phyloP scores from a whole-genome alignment of 1,140 invertebrate species.

The Drosophila eugracilis region DNA sequence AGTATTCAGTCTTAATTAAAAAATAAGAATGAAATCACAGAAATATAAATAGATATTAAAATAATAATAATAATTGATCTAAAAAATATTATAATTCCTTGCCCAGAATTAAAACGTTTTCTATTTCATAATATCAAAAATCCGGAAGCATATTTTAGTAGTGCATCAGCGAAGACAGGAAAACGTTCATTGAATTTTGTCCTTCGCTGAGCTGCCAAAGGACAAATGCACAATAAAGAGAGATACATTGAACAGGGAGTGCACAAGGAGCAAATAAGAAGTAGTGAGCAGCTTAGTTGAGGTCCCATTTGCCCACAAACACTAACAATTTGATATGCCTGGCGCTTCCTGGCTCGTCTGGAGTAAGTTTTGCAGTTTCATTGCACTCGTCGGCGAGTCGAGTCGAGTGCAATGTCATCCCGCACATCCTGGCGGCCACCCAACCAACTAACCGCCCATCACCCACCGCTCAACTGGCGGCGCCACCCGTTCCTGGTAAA shows the following conservation, averaged over 20 bases:
- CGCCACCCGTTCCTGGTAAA: constrained; percentile 3
- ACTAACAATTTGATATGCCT: constrained; percentile 45
- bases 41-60: too few species aligned
- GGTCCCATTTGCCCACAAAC: constrained; percentile 23
- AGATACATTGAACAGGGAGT: constrained; percentile 21
- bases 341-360: constrained; percentile 58
- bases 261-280: constrained; percentile 1
- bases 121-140: not conserved
- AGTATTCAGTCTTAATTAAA: too few species aligned
- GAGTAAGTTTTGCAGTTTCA: constrained; percentile 65
- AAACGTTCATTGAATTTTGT: constrained; percentile 74
- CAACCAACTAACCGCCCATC: not conserved
- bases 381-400: constrained; percentile 34
- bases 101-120: too few species aligned
- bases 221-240: constrained; percentile 81
- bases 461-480: not conserved
- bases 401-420: constrained; percentile 49
- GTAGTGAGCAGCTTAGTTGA: not conserved
- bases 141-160: constrained; percentile 14
- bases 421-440: constrained; percentile 18
- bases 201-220: constrained; percentile 69
- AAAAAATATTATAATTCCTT: too few species aligned
- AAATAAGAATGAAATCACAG: too few species aligned
- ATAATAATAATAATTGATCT: too few species aligned
- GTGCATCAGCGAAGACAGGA: constrained; percentile 22